These are phyloP conservation scores for Parauchenoglanis ngamensis DNA, from an alignment of 2,797 vertebrate genomes.

Conservation along the genomic window DNA sequence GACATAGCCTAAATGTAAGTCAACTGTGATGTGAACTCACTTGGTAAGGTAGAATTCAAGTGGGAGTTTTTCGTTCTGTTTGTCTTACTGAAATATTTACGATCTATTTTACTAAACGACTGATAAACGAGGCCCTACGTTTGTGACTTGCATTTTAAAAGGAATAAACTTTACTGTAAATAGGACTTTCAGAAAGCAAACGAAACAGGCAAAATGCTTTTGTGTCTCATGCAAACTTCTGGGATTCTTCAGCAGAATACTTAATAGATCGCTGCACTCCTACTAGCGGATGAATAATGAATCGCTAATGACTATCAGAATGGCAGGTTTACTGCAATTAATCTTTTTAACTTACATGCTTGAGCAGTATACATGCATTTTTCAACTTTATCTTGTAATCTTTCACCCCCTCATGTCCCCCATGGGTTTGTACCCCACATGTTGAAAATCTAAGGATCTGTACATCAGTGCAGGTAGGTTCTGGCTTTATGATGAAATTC, in stretches of 20 bases:
- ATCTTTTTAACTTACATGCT: background rate
- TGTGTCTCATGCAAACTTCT: background rate
- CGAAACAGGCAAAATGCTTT: background rate
- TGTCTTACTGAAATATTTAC: background rate
- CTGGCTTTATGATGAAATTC: background rate
- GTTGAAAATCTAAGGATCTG: background rate
- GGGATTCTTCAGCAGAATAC: background rate
- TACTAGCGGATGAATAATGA: background rate
- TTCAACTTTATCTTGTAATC: slow-evolving; percentile 11
- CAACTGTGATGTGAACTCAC: background rate
- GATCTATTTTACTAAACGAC: background rate
- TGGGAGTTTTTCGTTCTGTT: background rate
- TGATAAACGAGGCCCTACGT: background rate
- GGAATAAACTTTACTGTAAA: background rate
- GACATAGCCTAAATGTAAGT: background rate
- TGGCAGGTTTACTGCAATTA: background rate
- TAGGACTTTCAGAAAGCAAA: background rate
- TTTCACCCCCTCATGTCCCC: slow-evolving; percentile 7
- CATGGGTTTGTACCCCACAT: background rate
- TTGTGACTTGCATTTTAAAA: background rate
- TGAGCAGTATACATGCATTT: background rate
- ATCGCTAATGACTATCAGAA: background rate
- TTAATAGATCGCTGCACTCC: background rate
- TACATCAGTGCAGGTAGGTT: background rate
- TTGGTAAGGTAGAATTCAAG: background rate